A percentile compares a stretch with the other conserved stretches of the same genome.
Evolutionary conservation across 2,113 vertebrate genomes (phyloP).

Genomic region (Gobiocypris rarus): DNA sequence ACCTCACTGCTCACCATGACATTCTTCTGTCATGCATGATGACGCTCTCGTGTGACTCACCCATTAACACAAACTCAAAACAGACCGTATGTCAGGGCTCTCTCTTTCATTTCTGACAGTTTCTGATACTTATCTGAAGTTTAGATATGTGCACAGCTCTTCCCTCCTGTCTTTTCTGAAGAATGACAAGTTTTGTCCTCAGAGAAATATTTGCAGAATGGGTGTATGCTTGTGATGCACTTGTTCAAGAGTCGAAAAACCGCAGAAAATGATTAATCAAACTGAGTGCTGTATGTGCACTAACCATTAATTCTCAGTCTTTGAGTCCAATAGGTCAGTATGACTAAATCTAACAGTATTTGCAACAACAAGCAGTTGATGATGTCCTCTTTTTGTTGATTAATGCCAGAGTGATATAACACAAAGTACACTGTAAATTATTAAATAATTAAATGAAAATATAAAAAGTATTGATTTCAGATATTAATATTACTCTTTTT

Average conservation of each 20-base stretch:
- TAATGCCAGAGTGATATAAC: neutral
- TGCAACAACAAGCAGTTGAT: neutral
- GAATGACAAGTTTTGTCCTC: conserved; percentile 26
- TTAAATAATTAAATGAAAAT: neutral
- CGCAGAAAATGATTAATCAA: neutral
- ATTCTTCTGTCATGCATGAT: conserved; percentile 44
- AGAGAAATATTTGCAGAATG: conserved; percentile 32
- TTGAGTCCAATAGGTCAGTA: neutral
- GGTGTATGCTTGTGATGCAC: neutral
- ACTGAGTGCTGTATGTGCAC: neutral
- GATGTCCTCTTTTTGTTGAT: neutral
- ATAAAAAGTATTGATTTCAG: too few species aligned
- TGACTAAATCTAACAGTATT: neutral
- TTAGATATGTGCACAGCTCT: conserved; percentile 1
- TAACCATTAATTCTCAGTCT: neutral
- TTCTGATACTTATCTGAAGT: conserved; percentile 32
- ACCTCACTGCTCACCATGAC: conserved; percentile 21
- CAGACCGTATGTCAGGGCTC: conserved; percentile 17
- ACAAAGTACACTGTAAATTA: neutral
- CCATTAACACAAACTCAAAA: conserved; percentile 33
- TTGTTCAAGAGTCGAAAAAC: conserved; percentile 12
- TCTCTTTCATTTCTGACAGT: conserved; percentile 45
- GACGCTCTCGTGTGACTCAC: conserved; percentile 21
- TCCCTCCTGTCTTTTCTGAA: conserved; percentile 13
- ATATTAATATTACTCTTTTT: neutral